Evolutionary conservation across 2,888 invertebrate species (phyloP).

Genomic region (Terebella lapidaria): DNA sequence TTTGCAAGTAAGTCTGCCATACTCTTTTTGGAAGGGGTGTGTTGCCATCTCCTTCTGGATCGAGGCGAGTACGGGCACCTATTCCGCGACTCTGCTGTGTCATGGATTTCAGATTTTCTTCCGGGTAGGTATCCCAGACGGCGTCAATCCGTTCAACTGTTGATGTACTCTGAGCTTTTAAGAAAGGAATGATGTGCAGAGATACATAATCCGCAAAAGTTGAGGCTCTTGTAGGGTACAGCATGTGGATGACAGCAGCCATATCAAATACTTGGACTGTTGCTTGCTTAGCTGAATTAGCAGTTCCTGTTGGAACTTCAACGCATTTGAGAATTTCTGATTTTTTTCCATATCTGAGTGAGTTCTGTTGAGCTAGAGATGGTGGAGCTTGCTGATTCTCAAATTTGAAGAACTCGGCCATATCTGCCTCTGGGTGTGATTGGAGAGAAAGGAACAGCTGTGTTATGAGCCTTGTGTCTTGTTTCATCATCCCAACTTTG

Average conservation of each 20-base stretch:
- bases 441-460: background rate
- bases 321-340: background rate
- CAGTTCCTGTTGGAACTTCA: background rate
- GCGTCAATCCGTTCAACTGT: slow-evolving; percentile 8
- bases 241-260: background rate
- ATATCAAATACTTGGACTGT: slow-evolving; percentile 1
- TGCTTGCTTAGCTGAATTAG: background rate
- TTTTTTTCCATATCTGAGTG: background rate
- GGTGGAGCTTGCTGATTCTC: no score
- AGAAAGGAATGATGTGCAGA: slow-evolving; percentile 10
- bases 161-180: slow-evolving; percentile 5
- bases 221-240: background rate
- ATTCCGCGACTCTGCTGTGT: slow-evolving; percentile 5
- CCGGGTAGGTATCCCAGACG: slow-evolving; percentile 11
- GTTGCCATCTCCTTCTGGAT: slow-evolving; percentile 4
- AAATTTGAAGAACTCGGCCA: no score
- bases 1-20: background rate
- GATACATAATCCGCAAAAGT: background rate
- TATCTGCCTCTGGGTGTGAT: background rate
- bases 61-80: slow-evolving; percentile 3
- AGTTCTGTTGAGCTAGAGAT: background rate
- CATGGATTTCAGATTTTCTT: slow-evolving; percentile 8
- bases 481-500: background rate
- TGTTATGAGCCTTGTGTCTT: background rate
- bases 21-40: slow-evolving; percentile 2